Percentiles rank a stretch among this genome's conserved stretches.
Conservation (phyloP, 30 jellyfish, hydroid and myxozoan species). For the Chrysaora quinquecirrha region DNA sequence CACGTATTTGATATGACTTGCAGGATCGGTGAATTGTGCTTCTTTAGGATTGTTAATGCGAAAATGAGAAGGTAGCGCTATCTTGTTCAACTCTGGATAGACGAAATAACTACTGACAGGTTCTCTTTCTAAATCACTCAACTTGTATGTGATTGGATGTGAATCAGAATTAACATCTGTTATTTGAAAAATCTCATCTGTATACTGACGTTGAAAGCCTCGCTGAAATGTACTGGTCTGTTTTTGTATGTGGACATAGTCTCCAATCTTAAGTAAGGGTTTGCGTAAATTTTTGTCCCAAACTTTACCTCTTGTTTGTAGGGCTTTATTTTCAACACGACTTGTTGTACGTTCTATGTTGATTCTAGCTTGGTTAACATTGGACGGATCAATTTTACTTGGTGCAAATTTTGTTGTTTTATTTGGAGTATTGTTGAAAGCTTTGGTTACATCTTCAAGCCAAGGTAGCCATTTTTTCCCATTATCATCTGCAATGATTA, state of each 20-base stretch:
- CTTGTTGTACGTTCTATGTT: background rate
- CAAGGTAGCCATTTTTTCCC: background rate
- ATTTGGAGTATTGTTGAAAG: background rate
- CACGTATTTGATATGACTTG: background rate
- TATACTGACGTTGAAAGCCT: background rate
- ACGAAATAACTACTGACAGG: background rate
- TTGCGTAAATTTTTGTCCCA: background rate
- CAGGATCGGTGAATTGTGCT: background rate
- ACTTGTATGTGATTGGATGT: background rate
- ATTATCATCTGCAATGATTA: background rate
- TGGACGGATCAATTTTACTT: background rate
- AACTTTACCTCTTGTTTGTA: background rate
- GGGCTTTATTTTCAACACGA: background rate
- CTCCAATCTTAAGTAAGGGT: background rate
- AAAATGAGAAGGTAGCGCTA: background rate
- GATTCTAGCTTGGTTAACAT: background rate
- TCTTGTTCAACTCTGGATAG: background rate
- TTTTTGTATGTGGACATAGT: background rate
- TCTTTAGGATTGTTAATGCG: background rate
- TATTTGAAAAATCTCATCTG: background rate
- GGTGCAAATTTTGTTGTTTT: background rate
- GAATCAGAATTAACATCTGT: background rate
- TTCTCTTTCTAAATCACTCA: background rate
- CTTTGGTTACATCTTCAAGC: background rate
- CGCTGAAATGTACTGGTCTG: background rate